Evolutionary conservation across 92 coral and sea anemone genomes (phyloP).

Genomic region (Actinernus sp.): DNA sequence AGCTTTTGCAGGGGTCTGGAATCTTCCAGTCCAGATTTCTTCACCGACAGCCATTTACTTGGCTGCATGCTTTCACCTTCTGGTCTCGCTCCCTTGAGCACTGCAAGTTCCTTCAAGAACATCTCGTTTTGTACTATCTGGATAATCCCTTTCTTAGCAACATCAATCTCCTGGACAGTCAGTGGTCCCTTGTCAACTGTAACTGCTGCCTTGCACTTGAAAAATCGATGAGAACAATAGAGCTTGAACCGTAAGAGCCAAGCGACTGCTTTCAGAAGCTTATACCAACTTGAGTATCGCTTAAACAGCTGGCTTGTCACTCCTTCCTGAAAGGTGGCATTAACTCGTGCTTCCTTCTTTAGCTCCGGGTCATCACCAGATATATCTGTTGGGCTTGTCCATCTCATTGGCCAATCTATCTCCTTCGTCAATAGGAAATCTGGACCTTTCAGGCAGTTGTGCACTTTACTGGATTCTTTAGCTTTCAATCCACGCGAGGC

Average conservation of each 20-base stretch:
- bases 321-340: neutral
- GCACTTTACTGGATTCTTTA: neutral
- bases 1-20: neutral
- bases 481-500: neutral
- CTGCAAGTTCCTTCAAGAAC: neutral
- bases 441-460: neutral
- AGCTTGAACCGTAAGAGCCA: neutral
- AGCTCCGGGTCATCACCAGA: neutral
- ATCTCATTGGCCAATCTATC: neutral
- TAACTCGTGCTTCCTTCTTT: neutral
- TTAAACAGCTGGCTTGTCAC: neutral
- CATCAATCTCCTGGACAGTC: neutral
- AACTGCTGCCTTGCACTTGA: neutral
- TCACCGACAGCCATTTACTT: neutral
- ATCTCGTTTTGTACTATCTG: neutral
- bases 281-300: neutral
- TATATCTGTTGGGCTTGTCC: no score
- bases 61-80: neutral
- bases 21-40: neutral
- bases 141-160: neutral
- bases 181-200: neutral
- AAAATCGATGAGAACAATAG: neutral
- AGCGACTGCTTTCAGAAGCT: neutral
- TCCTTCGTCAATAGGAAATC: neutral
- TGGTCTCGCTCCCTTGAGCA: neutral